Conservation (phyloP, 2,888 invertebrate genomes). For the Cylloceria caligata region DNA sequence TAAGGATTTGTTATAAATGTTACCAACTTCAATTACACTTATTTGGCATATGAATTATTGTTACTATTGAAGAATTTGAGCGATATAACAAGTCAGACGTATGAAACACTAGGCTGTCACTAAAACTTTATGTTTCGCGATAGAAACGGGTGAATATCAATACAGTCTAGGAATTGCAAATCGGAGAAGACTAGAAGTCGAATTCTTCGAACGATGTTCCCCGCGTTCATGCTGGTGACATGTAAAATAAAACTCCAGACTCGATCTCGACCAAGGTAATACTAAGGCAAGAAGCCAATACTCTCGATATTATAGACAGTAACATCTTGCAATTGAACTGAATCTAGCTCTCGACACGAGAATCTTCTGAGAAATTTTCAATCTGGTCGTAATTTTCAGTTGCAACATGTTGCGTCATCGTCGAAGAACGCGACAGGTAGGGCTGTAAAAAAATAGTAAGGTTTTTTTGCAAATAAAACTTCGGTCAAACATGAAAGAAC, state of each 20-base stretch:
- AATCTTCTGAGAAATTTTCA: background rate
- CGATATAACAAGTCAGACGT: background rate
- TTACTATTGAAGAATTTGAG: background rate
- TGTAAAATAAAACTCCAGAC: background rate
- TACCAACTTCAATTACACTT: no score
- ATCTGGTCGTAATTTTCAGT: no score
- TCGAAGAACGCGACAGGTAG: background rate
- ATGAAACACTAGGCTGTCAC: background rate
- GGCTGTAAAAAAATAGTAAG: background rate
- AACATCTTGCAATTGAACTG: background rate
- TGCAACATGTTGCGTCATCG: no score
- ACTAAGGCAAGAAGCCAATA: background rate
- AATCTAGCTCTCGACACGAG: background rate
- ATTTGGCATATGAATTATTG: no score
- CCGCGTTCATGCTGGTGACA: background rate
- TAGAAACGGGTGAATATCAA: background rate
- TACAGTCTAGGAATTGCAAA: background rate
- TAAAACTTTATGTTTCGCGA: background rate
- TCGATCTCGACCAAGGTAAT: slow-evolving; percentile 6
- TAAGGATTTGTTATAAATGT: no score
- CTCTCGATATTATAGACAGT: background rate
- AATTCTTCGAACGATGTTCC: background rate
- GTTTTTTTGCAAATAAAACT: background rate
- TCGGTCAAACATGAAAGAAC: background rate
- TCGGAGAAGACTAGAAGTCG: background rate